These are phyloP conservation scores for Zingel zingel DNA, from an alignment of 2,113 vertebrate genomes.

Conservation along the genomic window DNA sequence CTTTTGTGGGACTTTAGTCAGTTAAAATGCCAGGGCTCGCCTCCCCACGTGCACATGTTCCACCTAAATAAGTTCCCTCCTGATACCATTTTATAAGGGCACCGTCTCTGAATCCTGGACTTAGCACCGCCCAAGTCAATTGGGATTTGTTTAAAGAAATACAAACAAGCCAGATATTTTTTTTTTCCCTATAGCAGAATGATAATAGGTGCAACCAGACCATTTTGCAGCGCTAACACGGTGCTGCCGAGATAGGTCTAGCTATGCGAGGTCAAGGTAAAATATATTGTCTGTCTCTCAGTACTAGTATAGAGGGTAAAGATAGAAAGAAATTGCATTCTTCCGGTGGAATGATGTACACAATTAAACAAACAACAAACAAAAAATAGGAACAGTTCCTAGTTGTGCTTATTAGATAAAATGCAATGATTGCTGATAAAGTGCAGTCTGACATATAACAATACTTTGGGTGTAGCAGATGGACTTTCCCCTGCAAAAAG, in stretches of 20 bases:
- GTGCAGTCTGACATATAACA: neutral
- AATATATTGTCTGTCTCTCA: neutral
- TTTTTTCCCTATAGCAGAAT: no score
- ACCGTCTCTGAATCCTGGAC: neutral
- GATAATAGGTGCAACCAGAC: neutral
- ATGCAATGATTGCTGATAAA: neutral
- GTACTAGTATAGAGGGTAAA: neutral
- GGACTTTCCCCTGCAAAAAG: neutral
- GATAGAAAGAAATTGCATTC: neutral
- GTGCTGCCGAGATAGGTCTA: neutral
- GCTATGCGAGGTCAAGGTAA: neutral
- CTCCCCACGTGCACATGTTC: no score
- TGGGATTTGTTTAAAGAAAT: neutral
- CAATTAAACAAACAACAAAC: neutral
- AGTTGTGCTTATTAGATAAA: neutral
- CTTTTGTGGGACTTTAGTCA: no score
- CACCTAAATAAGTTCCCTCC: no score
- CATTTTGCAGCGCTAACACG: no score
- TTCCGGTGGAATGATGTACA: neutral
- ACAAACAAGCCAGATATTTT: neutral
- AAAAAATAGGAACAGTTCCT: neutral
- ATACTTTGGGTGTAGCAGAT: neutral
- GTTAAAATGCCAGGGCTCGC: no score
- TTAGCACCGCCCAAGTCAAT: no score
- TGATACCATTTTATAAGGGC: neutral